Evolutionary conservation across 2,797 vertebrate genomes (phyloP), one percentile per base, ranked within the genome.

Genomic region (Parotocinclus haroldoi): DNA sequence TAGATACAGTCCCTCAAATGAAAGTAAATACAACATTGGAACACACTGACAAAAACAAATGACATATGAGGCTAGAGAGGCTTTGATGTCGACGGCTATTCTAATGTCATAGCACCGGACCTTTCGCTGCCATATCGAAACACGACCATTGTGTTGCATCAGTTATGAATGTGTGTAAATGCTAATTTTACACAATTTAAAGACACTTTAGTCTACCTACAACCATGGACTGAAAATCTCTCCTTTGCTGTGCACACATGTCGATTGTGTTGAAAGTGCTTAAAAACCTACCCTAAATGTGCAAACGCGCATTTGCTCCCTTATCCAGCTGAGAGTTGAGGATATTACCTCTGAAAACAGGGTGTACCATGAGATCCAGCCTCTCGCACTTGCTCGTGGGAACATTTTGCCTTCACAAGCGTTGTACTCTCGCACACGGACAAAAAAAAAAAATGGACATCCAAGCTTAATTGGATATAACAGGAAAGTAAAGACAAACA

Each of bases 261-360:
- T 40, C 55, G 40, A 62, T 11, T 59, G 18, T 57, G 12, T 59
- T 42, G 58, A 80, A 83, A 83, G 78, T 80, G 79, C 79, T 61
- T 79, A 71, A 72, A 27, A 76, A 74, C 72, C 72, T 74, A 72
- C 68, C 68, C 68, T 59, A 50, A 68, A 76, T 83, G 75, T 81
- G 76, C 78, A 80, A 78, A 74, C 73, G 69, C 59, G 76, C 77
- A 72, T 81, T n/a, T 76, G 69, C 69, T 27, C 27, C 27, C 27
- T 66, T 68, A 71, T 67, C 73, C 64, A 67, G 70, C 49, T 68
- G 66, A 75, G 53, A 74, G 76, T 73, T 70, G 61, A 58, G 39
- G 52, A 71, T 50, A 61, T 59, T 68, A 53, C 52, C 42, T 75
- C 65, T 69, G 53, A 71, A 59, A 42, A 48, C 42, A 36, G 38